These are phyloP conservation scores for Creontiades dilutus DNA, from an alignment of 2,888 invertebrate genomes.

Conservation along the genomic window DNA sequence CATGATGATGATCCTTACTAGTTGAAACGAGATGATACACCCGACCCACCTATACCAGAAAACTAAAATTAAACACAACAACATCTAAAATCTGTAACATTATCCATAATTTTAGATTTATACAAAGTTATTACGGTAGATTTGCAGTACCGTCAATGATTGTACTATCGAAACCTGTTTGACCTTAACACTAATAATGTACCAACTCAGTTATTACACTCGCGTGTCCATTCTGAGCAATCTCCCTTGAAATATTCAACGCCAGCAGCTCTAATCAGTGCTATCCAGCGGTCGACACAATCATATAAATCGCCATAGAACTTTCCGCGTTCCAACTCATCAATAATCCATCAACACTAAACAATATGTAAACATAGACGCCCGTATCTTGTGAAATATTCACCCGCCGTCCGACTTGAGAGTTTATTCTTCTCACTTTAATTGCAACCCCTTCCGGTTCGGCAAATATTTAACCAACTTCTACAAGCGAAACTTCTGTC, in stretches of 20 bases:
- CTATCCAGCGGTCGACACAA: not conserved
- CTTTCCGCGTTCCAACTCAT: not conserved
- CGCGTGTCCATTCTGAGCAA: not conserved
- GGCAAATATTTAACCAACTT: slow-evolving; percentile 59
- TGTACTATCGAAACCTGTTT: too few species aligned
- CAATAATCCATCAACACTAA: slow-evolving; percentile 54
- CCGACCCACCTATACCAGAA: too few species aligned
- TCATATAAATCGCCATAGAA: not conserved
- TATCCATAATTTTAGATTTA: too few species aligned
- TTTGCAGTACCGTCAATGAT: too few species aligned
- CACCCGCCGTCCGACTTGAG: slow-evolving; percentile 7
- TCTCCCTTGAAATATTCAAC: not conserved
- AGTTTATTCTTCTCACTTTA: slow-evolving; percentile 49
- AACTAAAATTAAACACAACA: too few species aligned
- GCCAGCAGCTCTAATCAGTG: slow-evolving; percentile 29
- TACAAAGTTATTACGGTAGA: too few species aligned
- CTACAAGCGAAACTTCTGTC: slow-evolving; percentile 54
- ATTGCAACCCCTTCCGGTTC: slow-evolving; percentile 44
- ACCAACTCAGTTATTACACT: slow-evolving; percentile 12
- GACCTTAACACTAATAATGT: too few species aligned
- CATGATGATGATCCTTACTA: too few species aligned
- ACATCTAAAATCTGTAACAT: too few species aligned
- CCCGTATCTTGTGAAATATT: slow-evolving; percentile 41
- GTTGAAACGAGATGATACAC: too few species aligned
- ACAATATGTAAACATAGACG: slow-evolving; percentile 60